Percentiles rank a stretch among this genome's conserved stretches.
phyloP scores from a whole-genome alignment of 2,113 vertebrate species.

The cattle (Bos taurus) region DNA sequence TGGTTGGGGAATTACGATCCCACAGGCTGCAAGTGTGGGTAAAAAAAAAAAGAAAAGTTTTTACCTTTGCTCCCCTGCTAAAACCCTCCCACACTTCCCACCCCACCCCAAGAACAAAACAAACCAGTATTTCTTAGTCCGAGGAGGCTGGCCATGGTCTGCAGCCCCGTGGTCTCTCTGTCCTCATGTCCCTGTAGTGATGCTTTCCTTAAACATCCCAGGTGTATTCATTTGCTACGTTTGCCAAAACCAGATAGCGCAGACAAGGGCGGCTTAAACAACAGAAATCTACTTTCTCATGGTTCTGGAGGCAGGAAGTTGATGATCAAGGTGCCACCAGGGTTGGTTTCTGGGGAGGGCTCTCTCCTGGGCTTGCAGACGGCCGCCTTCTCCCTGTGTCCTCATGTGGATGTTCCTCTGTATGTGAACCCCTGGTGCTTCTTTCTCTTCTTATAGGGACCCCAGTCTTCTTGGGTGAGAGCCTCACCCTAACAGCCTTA shows the following conservation, averaged over 20 bases:
- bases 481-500: neutral
- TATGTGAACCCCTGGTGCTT: neutral
- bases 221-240: neutral
- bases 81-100: too few relatives aligned
- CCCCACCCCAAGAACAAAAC: neutral
- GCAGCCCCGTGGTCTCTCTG: rapidly evolving
- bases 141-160: rapidly evolving
- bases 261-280: neutral
- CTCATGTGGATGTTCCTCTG: neutral
- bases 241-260: neutral
- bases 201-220: neutral
- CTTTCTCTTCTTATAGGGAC: neutral
- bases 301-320: neutral
- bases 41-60: neutral
- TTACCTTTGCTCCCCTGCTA: neutral
- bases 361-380: neutral
- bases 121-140: neutral
- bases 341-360: neutral
- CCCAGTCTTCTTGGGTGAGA: neutral
- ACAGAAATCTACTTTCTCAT: neutral
- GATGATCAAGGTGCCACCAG: neutral
- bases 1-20: neutral
- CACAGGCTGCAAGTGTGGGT: neutral
- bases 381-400: neutral
- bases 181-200: neutral